Base-by-base conservation (phyloP, 2,113 vertebrate genomes). In the Bambusicola thoracicus region DNA sequence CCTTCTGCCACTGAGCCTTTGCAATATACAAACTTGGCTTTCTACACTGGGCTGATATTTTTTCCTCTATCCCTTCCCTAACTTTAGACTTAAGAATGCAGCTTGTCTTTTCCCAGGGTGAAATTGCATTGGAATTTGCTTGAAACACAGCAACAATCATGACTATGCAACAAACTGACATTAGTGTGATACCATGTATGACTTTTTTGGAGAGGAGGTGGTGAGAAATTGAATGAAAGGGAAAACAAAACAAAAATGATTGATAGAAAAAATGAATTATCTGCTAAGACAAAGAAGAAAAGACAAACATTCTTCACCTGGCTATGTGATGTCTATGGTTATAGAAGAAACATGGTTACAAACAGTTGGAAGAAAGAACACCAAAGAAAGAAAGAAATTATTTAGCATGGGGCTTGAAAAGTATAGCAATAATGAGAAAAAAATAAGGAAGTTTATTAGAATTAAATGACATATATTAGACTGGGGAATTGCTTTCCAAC, bases 391-490 rank as follows among this genome's bases (percentile, higher is more conserved):
- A 73, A 2, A 81, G 41, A 68, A 48, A 73, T 44, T 38, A 59
- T 4, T 8, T 56, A 80, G 51, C 4, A 1, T 32, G 24, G n/a
- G 13, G 43, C 59, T 63, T 51, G 49, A 46, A 73, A 94, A 80
- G 30, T 51, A 34, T 25, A 87, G 44, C 16, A 92, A 61, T 38
- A 83, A 88, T 6, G 43, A 30, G 20, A 75, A 83, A 30, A 89
- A 92, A 92, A 90, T 59, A 85, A 91, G 63, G 34, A 85, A 72
- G 51, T 20, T 56, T 56, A 63, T 11, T 82, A 68, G 75, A 22
- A 83, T 89, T 85, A 82, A 90, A 49, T 68, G 8, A 69, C 51
- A 24, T 62, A 44, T 73, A 92, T 94, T 89, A 89, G 38, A 84
- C 27, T 55, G 59, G 24, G 43, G 68, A 94, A 89, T 61, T 80